Evolutionary conservation across 1,140 invertebrate species (phyloP).

Genomic region (Oppia nitens): DNA sequence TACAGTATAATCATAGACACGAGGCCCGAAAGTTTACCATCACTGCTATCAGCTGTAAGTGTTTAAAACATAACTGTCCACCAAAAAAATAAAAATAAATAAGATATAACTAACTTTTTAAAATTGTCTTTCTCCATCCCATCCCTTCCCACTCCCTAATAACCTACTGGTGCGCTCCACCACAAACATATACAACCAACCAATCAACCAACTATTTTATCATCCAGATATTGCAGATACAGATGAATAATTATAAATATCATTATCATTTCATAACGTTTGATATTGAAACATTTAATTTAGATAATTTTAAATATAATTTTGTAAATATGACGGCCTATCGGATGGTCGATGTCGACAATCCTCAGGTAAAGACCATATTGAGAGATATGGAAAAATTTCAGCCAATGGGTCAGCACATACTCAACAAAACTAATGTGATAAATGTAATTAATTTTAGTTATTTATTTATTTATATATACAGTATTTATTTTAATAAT

Average conservation of each 20-base stretch:
- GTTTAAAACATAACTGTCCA: background rate
- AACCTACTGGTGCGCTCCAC: no score
- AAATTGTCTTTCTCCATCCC: no score
- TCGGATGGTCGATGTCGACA: slow-evolving; percentile 60
- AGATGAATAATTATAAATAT: slow-evolving; percentile 84
- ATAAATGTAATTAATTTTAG: slow-evolving; percentile 51
- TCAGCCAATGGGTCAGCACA: slow-evolving; percentile 53
- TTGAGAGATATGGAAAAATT: slow-evolving; percentile 74
- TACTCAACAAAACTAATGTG: slow-evolving; percentile 50
- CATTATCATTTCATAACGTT: slow-evolving; percentile 86
- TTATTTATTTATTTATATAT: background rate
- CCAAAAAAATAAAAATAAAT: background rate
- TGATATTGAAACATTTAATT: slow-evolving; percentile 72
- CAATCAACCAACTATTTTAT: background rate
- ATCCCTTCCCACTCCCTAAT: no score
- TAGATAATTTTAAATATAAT: slow-evolving; percentile 87
- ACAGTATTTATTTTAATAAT: no score
- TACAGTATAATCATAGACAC: slow-evolving; percentile 70
- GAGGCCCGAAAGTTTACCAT: slow-evolving; percentile 50
- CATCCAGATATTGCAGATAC: slow-evolving; percentile 65
- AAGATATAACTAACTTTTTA: background rate
- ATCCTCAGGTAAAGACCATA: slow-evolving; percentile 49
- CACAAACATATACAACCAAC: no score
- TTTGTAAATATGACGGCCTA: slow-evolving; percentile 83
- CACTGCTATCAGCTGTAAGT: slow-evolving; percentile 64